phyloP scores from a whole-genome alignment of 1,140 invertebrate species.

The Colletes latitarsis region DNA sequence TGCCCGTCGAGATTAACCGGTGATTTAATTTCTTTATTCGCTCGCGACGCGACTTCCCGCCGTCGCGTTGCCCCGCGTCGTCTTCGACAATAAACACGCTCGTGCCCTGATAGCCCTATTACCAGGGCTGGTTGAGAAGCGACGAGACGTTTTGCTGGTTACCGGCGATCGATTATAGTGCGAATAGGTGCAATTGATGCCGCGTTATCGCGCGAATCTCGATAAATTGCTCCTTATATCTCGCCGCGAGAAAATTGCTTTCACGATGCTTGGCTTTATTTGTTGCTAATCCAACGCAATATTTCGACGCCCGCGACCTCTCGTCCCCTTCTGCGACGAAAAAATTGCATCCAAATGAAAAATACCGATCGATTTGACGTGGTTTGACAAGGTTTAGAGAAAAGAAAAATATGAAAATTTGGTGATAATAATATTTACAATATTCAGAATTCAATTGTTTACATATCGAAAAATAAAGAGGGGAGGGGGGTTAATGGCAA shows the following conservation, averaged over 20 bases:
- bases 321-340: too few species aligned
- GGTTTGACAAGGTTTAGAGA: too few species aligned
- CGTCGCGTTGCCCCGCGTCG: not conserved
- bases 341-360: too few species aligned
- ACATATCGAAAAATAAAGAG: too few species aligned
- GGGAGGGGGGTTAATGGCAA: too few species aligned
- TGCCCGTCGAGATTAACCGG: slow-evolving; percentile 17
- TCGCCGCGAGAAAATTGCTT: not conserved
- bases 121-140: not conserved
- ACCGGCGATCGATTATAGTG: slow-evolving; percentile 32
- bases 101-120: not conserved
- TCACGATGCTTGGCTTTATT: too few species aligned
- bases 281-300: too few species aligned
- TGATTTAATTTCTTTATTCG: slow-evolving; percentile 52
- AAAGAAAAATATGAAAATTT: too few species aligned
- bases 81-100: slow-evolving; percentile 21
- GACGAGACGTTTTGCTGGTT: not conserved
- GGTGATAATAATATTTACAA: too few species aligned
- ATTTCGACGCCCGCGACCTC: too few species aligned
- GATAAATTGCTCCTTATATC: not conserved
- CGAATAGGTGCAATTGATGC: slow-evolving; percentile 15
- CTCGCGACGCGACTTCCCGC: not conserved
- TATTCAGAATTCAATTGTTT: too few species aligned
- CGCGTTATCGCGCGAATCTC: slow-evolving; percentile 13
- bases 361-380: too few species aligned